A percentile compares a stretch with the other conserved stretches of the same genome.
Evolutionary conservation across 2,888 invertebrate species (phyloP).

Genomic region (Trissolcus brochymenae): DNA sequence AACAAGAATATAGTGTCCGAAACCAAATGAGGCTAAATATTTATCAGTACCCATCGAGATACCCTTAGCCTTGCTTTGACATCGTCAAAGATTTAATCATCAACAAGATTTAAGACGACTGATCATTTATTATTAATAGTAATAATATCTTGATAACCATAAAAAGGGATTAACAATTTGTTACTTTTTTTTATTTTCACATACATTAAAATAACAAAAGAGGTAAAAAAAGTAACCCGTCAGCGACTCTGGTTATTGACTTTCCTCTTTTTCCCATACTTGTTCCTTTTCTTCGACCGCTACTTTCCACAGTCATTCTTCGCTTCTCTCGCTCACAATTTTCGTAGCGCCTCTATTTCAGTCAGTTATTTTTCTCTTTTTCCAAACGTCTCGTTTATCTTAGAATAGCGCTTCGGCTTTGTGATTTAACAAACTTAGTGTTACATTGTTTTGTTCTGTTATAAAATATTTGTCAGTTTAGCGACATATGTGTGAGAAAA

Average conservation of each 20-base stretch:
- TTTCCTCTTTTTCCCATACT: conserved; percentile 12
- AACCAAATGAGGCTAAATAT: too few relatives aligned
- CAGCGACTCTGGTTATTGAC: conserved; percentile 35
- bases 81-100: too few relatives aligned
- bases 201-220: conserved; percentile 25
- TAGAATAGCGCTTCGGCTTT: conserved; percentile 43
- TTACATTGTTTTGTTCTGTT: conserved; percentile 35
- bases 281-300: conserved; percentile 39
- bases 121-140: too few relatives aligned
- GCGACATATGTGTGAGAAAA: conserved; percentile 2
- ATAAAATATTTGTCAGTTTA: conserved; percentile 30
- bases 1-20: too few relatives aligned
- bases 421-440: conserved; percentile 48
- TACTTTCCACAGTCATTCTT: conserved; percentile 45
- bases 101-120: too few relatives aligned
- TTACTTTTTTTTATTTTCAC: conserved; percentile 2
- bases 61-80: too few relatives aligned
- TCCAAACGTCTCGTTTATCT: conserved; percentile 59
- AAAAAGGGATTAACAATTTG: neutral
- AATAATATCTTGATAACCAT: too few relatives aligned
- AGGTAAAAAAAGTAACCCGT: conserved; percentile 15
- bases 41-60: too few relatives aligned
- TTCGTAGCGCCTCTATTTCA: conserved; percentile 54
- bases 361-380: conserved; percentile 51
- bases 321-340: conserved; percentile 45